Conservation (phyloP, 2,797 vertebrate genomes). For the Premnoplex brunnescens region DNA sequence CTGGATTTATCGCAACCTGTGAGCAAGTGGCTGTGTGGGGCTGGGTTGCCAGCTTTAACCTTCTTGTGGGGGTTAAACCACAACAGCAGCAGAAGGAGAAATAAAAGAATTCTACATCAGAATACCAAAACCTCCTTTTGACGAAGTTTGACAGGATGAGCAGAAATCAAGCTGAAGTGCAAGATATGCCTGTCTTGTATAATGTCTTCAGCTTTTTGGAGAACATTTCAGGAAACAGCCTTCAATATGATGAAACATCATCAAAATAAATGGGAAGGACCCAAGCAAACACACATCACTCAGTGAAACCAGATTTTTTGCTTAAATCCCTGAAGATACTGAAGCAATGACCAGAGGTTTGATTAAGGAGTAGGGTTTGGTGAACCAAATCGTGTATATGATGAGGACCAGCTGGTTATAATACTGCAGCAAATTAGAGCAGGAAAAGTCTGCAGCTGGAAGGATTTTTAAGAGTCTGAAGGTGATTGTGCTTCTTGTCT, state of each 20-base stretch:
- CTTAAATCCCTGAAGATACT: background rate
- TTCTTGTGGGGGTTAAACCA: background rate
- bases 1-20: background rate
- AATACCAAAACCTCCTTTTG: background rate
- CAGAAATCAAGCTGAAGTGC: slow-evolving; percentile 47
- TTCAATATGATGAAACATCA: background rate
- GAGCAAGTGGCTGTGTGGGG: background rate
- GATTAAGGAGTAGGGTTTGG: background rate
- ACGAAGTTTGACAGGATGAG: background rate
- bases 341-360: background rate
- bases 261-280: background rate
- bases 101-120: background rate
- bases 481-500: background rate
- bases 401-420: background rate
- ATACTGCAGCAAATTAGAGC: background rate
- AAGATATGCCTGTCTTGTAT: background rate
- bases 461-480: background rate
- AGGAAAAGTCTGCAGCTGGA: background rate
- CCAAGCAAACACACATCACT: background rate
- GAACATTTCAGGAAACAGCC: background rate
- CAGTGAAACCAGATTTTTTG: background rate
- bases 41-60: too few species aligned
- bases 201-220: slow-evolving; percentile 14
- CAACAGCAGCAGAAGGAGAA: background rate
- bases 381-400: background rate